Evolutionary conservation across 1,140 invertebrate genomes (phyloP).

Genomic region (Calliopsis andreniformis): DNA sequence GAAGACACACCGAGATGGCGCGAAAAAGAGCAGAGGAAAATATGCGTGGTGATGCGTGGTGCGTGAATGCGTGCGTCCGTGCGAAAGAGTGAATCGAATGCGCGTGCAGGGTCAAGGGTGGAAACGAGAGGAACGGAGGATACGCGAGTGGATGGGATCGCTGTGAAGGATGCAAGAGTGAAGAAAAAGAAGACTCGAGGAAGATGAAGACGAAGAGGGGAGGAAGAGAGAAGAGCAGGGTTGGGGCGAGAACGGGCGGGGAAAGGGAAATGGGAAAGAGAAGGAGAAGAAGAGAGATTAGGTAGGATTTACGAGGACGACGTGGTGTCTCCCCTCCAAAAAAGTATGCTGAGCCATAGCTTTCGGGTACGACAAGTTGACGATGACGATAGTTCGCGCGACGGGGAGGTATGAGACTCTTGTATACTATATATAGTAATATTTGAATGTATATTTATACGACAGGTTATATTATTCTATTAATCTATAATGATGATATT

Average conservation of each 20-base stretch:
- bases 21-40: slow-evolving; percentile 31
- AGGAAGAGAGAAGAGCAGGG: slow-evolving; percentile 45
- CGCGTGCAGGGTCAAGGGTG: slow-evolving; percentile 22
- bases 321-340: slow-evolving; percentile 17
- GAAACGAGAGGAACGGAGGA: neutral
- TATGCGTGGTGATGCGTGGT: slow-evolving; percentile 8
- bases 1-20: slow-evolving; percentile 17
- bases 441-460: slow-evolving; percentile 82
- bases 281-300: slow-evolving; percentile 46
- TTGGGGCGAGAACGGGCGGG: slow-evolving; percentile 38
- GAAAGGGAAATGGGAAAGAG: slow-evolving; percentile 29
- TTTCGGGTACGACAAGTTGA: slow-evolving; percentile 53
- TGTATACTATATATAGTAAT: slow-evolving; percentile 81
- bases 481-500: slow-evolving; percentile 79
- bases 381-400: slow-evolving; percentile 44
- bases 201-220: slow-evolving; percentile 26
- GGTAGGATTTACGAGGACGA: slow-evolving; percentile 62
- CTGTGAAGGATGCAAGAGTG: neutral
- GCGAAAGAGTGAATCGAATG: slow-evolving; percentile 46
- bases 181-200: slow-evolving; percentile 1
- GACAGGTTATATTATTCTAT: slow-evolving; percentile 77
- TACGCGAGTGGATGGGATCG: slow-evolving; percentile 16
- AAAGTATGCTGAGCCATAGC: slow-evolving; percentile 59
- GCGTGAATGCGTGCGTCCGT: slow-evolving; percentile 27
- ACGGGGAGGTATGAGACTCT: slow-evolving; percentile 70